Evolutionary conservation across 2,797 vertebrate genomes (phyloP).

Genomic region (Sardinella longiceps): DNA sequence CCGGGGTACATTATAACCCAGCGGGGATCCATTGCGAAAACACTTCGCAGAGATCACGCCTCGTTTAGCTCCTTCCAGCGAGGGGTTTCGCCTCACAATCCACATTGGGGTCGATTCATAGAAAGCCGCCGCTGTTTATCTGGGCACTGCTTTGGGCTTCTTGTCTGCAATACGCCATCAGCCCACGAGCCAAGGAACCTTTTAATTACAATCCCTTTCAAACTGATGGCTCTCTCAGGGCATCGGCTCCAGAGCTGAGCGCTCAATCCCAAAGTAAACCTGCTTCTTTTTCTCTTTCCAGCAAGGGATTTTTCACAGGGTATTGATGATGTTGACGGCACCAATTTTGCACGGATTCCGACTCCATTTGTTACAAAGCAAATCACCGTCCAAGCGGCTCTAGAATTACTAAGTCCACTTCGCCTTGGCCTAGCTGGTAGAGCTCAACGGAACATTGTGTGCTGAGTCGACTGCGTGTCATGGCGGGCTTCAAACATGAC

Average conservation of each 20-base stretch:
- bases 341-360: background rate
- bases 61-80: constrained; percentile 32
- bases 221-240: background rate
- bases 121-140: background rate
- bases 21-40: background rate
- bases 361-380: background rate
- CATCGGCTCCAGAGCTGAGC: background rate
- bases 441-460: background rate
- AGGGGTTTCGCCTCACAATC: background rate
- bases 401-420: background rate
- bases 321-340: constrained; percentile 14
- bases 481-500: background rate
- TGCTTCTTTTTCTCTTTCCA: background rate
- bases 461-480: background rate
- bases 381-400: background rate
- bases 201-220: constrained; percentile 23
- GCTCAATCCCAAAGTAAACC: background rate
- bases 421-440: background rate
- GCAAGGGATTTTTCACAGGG: background rate
- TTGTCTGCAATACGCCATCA: background rate
- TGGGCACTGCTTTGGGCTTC: background rate
- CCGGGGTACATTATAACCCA: background rate
- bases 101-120: background rate
- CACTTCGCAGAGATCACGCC: constrained; percentile 21
- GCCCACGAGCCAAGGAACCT: background rate